Percentiles rank a stretch among this genome's conserved stretches.
phyloP scores from a whole-genome alignment of 1,140 invertebrate species.

The Listronotus oregonensis region DNA sequence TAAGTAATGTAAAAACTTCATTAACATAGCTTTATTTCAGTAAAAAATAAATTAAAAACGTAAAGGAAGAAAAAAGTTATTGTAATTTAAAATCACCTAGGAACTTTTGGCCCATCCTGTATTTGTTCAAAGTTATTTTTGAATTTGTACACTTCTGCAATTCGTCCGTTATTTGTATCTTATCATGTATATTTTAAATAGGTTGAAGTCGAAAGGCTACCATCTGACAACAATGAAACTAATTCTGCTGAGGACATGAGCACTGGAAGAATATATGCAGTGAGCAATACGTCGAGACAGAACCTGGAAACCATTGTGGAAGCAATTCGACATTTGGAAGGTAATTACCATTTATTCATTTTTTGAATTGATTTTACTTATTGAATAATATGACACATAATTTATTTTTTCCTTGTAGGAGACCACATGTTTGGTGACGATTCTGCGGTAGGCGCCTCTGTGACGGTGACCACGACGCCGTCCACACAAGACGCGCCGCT shows the following conservation, averaged over 20 bases:
- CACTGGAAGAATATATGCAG: constrained; percentile 66
- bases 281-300: constrained; percentile 83
- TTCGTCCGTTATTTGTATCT: too few relatives aligned
- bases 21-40: too few relatives aligned
- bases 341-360: constrained; percentile 11
- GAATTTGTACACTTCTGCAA: too few relatives aligned
- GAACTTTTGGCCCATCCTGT: too few relatives aligned
- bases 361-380: neutral
- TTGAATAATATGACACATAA: too few relatives aligned
- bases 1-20: too few relatives aligned
- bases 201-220: constrained; percentile 77
- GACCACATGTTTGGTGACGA: constrained; percentile 87
- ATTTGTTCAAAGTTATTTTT: too few relatives aligned
- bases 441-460: constrained; percentile 50
- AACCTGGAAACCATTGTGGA: constrained; percentile 98
- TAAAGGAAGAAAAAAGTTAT: too few relatives aligned
- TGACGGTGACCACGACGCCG: constrained; percentile 41
- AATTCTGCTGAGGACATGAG: constrained; percentile 60
- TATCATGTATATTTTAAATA: constrained; percentile 17
- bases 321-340: constrained; percentile 94
- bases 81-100: too few relatives aligned
- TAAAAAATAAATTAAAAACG: too few relatives aligned
- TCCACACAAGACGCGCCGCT: constrained; percentile 69
- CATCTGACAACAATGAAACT: constrained; percentile 58
- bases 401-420: constrained; percentile 55